Evolutionary conservation across 2,888 invertebrate species (phyloP), one percentile per base, ranked within the genome.

Genomic region (Drosophila histrio): DNA sequence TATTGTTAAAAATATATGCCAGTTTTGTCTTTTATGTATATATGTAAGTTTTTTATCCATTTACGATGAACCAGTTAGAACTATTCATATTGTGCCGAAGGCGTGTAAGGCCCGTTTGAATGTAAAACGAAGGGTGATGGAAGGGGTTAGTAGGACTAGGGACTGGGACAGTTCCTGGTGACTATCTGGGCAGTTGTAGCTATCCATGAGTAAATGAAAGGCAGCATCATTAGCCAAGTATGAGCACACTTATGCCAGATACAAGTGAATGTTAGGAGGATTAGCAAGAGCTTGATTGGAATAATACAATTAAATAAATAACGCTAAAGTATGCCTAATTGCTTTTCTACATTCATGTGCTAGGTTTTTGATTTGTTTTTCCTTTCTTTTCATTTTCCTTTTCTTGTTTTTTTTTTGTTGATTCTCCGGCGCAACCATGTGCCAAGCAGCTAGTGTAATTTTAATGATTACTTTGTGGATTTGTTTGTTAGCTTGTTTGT

Each of bases 271-370:
- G 17, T 50, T 43, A 53, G 59, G 43, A 61, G 58, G 54, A 80
- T 60, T 64, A 68, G 63, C 68, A 61, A 41, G 60, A 58, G 65
- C 50, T 81, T 34, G 54, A 60, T 73, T 76, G 66, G 60, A 63
- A 78, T 78, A 54, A 56, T 79, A 82, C 65, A 79, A 76, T 79
- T 85, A 85, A 82, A 86, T 82, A 82, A 82, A 82, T 82, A 82
- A 71, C 66, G 53, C 86, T 88, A 82, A 79, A 69, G 76, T 82
- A 86, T 68, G 86, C 86, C 88, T 88, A 82, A 82, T 88, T 87
- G 79, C 61, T 39, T 72, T 72, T 43, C 82, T 72, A 82, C 70
- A 75, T 75, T 86, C 83, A 82, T 86, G 82, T 88, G 84, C 88
- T 88, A 88, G 63, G 63, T 62, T 83, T 82, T 83, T 73, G 64